Evolutionary conservation across 2,113 vertebrate genomes (phyloP).

Genomic region (Hirundichthys speculiger): DNA sequence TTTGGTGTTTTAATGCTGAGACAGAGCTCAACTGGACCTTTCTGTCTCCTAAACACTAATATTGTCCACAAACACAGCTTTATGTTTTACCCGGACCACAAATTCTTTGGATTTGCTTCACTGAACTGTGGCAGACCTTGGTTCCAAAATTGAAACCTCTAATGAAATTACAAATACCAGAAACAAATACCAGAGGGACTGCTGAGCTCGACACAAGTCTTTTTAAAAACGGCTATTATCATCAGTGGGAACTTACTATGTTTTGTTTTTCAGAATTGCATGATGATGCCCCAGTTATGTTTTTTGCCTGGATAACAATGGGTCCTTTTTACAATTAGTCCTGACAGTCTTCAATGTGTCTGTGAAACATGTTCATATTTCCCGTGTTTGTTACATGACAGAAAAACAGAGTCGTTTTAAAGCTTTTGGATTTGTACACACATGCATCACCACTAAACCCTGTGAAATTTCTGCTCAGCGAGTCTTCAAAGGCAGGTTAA

Average conservation of each 20-base stretch:
- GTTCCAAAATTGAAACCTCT: conserved; percentile 71
- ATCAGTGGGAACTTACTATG: conserved; percentile 61
- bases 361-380: conserved; percentile 27
- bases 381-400: conserved; percentile 19
- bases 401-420: conserved; percentile 24
- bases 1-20: conserved; percentile 58
- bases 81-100: conserved; percentile 70
- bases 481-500: conserved; percentile 76
- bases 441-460: conserved; percentile 58
- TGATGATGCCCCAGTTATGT: conserved; percentile 55
- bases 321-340: conserved; percentile 22
- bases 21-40: conserved; percentile 48
- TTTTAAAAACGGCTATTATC: conserved; percentile 68
- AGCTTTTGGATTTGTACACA: conserved; percentile 49
- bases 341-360: neutral
- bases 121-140: conserved; percentile 71
- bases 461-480: conserved; percentile 64
- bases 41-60: conserved; percentile 62
- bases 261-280: conserved; percentile 61
- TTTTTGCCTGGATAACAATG: conserved; percentile 57
- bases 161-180: conserved; percentile 75
- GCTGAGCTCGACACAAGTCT: conserved; percentile 58
- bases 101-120: conserved; percentile 70
- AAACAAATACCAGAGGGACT: conserved; percentile 64
- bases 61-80: conserved; percentile 68